phyloP scores from a whole-genome alignment of 2,888 invertebrate genomes.

The Melinaea menophilus region DNA sequence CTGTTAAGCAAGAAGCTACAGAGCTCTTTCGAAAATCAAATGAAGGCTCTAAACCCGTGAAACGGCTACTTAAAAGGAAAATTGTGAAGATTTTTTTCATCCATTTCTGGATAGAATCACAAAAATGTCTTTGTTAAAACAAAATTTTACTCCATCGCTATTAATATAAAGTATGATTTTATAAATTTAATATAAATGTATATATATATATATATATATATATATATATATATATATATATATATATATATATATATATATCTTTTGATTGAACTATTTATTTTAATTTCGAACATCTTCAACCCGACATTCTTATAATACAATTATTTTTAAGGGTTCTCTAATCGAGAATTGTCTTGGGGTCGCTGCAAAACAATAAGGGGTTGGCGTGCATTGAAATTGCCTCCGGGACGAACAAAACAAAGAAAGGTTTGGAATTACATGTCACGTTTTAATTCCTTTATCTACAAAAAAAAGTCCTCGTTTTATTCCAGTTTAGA shows the following conservation, averaged over 20 bases:
- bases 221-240: no score
- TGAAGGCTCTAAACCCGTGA: constrained; percentile 5
- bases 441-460: constrained; percentile 1
- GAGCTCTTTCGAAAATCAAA: constrained; percentile 4
- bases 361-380: not conserved
- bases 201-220: no score
- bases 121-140: no score
- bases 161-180: no score
- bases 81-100: constrained; percentile 1
- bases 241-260: no score
- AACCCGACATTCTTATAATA: not conserved
- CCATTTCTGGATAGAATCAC: not conserved
- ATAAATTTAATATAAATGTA: no score
- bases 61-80: constrained; percentile 4
- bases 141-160: no score
- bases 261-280: not conserved
- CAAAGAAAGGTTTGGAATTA: not conserved
- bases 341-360: constrained; percentile 6
- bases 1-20: constrained; percentile 5
- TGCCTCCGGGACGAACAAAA: constrained; percentile 1
- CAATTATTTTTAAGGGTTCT: not conserved
- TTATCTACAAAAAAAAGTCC: not conserved
- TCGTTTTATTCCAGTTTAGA: no score
- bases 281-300: not conserved
- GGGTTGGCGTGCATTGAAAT: not conserved